A percentile compares a stretch with the other conserved stretches of the same genome.
phyloP scores from a whole-genome alignment of 2,888 invertebrate species.

The Baronia brevicornis region DNA sequence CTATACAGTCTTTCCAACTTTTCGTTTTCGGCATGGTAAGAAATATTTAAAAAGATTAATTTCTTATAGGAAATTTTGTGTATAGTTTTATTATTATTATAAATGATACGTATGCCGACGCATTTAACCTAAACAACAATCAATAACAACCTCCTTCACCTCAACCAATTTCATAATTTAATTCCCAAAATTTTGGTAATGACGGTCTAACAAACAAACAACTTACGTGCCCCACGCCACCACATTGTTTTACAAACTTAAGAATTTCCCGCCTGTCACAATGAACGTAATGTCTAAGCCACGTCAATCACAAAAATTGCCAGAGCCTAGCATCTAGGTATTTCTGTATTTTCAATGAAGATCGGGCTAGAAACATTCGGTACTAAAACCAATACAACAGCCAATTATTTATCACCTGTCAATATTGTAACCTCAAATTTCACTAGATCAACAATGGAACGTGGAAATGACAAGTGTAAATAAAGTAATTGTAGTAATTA shows the following conservation, averaged over 20 bases:
- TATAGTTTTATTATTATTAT: too few species aligned
- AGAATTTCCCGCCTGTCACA: constrained; percentile 24
- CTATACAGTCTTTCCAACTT: too few species aligned
- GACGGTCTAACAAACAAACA: too few species aligned
- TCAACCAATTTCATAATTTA: too few species aligned
- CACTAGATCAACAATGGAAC: constrained; percentile 60
- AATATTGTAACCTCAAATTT: constrained; percentile 68
- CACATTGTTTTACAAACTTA: constrained; percentile 12
- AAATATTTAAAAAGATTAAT: too few species aligned
- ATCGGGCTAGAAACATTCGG: constrained; percentile 21
- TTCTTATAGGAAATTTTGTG: too few species aligned
- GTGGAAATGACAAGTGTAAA: constrained; percentile 43
- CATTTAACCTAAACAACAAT: too few species aligned
- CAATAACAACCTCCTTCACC: too few species aligned
- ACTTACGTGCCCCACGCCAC: too few species aligned
- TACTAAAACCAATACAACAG: constrained; percentile 21
- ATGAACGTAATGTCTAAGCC: constrained; percentile 55
- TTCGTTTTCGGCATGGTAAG: too few species aligned
- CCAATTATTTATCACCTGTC: constrained; percentile 45
- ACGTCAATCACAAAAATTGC: constrained; percentile 73
- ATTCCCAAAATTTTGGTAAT: constrained; percentile 7
- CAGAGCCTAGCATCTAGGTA: constrained; percentile 46
- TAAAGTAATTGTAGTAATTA: constrained; percentile 24
- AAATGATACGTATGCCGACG: too few species aligned
- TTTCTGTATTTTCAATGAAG: constrained; percentile 30